phyloP scores from a whole-genome alignment of 2,797 vertebrate species.

The Mus spretus region DNA sequence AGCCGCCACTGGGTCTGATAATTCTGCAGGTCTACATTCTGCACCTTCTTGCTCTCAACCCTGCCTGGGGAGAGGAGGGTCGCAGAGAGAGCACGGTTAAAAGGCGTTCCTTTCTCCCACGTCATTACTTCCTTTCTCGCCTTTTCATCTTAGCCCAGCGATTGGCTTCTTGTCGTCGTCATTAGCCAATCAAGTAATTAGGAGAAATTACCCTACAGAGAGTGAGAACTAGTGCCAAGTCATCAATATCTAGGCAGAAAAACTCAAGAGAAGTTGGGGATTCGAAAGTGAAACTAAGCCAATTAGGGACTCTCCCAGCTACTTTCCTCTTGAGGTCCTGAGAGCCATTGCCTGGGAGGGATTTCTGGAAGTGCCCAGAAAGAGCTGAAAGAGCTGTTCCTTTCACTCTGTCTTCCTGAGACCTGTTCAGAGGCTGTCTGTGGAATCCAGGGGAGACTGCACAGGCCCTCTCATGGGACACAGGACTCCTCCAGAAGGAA shows the following conservation, averaged over 20 bases:
- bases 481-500: neutral
- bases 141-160: too few relatives aligned
- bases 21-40: too few relatives aligned
- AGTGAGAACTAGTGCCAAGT: neutral
- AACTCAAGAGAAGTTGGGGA: neutral
- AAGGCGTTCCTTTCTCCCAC: too few relatives aligned
- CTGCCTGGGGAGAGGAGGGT: too few relatives aligned
- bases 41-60: too few relatives aligned
- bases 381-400: neutral
- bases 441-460: neutral
- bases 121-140: too few relatives aligned
- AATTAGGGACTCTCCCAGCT: neutral
- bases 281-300: neutral
- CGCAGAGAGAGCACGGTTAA: too few relatives aligned
- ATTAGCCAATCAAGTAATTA: too few relatives aligned
- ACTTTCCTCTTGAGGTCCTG: neutral
- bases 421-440: neutral
- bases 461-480: neutral
- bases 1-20: too few relatives aligned
- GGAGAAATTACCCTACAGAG: neutral
- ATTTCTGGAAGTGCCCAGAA: too few relatives aligned
- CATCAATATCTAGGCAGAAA: neutral
- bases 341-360: neutral
- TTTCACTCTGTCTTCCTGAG: neutral
- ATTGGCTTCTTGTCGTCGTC: too few relatives aligned